Percentiles rank a stretch among this genome's conserved stretches.
phyloP scores from a whole-genome alignment of 2,888 invertebrate genomes.

The Orthosia incerta region DNA sequence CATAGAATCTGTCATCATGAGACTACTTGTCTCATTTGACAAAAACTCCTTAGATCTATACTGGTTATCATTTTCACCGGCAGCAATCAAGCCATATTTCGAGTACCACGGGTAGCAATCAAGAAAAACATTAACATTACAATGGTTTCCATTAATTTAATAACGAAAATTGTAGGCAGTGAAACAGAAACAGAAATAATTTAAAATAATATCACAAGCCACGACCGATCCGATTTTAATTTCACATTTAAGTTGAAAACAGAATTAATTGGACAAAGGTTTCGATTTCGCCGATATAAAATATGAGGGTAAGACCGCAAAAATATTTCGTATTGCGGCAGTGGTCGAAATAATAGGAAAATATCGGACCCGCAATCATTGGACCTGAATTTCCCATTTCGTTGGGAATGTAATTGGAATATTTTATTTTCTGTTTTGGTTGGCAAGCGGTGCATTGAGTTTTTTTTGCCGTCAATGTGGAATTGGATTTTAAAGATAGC shows the following conservation, averaged over 20 bases:
- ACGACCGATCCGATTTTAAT: conserved; percentile 49
- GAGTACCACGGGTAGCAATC: conserved; percentile 4
- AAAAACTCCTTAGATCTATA: neutral
- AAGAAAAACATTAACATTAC: conserved; percentile 25
- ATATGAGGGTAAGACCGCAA: conserved; percentile 54
- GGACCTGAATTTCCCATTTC: conserved; percentile 56
- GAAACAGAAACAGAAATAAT: conserved; percentile 39
- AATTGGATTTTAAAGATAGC: conserved; percentile 31
- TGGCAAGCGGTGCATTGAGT: conserved; percentile 24
- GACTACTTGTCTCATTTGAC: neutral
- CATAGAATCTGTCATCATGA: neutral
- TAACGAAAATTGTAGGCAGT: conserved; percentile 18
- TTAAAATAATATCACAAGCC: conserved; percentile 42
- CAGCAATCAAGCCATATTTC: conserved; percentile 29
- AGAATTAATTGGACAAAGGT: conserved; percentile 60
- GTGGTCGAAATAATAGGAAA: conserved; percentile 57
- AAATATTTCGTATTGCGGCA: conserved; percentile 57
- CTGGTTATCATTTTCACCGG: neutral
- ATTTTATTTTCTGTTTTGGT: conserved; percentile 46
- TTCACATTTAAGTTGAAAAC: conserved; percentile 51
- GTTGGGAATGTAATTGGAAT: conserved; percentile 56
- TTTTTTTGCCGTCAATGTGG: neutral
- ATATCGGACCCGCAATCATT: conserved; percentile 52
- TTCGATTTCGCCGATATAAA: conserved; percentile 56
- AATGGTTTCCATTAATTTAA: conserved; percentile 21